phyloP scores from a whole-genome alignment of 1,140 invertebrate species.

The Trichomalopsis sarcophagae region DNA sequence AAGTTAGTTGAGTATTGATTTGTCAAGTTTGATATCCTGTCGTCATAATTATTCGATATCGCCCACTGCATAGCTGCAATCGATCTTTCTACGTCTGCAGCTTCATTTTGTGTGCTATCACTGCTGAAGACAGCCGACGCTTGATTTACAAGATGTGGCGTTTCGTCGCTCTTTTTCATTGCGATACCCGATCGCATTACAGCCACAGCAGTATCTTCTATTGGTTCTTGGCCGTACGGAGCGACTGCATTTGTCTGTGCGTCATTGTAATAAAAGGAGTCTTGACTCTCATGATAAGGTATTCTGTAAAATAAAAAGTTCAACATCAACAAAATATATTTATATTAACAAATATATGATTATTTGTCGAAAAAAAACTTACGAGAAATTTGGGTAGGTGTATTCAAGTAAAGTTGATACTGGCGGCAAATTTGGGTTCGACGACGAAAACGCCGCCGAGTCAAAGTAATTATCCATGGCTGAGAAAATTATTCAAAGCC shows the following conservation, averaged over 20 bases:
- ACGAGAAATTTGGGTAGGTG: background rate
- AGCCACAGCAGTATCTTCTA: too few species aligned
- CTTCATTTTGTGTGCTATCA: too few species aligned
- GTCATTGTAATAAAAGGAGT: too few species aligned
- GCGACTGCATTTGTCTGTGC: too few species aligned
- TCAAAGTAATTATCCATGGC: background rate
- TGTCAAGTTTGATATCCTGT: background rate
- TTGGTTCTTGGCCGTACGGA: too few species aligned
- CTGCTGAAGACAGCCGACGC: background rate
- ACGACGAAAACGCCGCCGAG: background rate
- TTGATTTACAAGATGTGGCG: background rate
- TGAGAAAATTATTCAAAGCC: background rate
- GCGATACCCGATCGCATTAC: background rate
- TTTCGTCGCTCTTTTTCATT: background rate
- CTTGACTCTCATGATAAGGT: too few species aligned
- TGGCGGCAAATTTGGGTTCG: background rate
- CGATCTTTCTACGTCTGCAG: too few species aligned
- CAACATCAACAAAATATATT: too few species aligned
- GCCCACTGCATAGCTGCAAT: too few species aligned
- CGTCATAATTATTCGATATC: background rate
- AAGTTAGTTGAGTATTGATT: background rate
- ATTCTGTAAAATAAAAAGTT: too few species aligned
- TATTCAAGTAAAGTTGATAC: background rate
- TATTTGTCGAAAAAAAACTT: background rate
- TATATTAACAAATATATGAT: too few species aligned